Evolutionary conservation across 2,113 vertebrate genomes (phyloP).

Genomic region (Oenanthe melanoleuca): DNA sequence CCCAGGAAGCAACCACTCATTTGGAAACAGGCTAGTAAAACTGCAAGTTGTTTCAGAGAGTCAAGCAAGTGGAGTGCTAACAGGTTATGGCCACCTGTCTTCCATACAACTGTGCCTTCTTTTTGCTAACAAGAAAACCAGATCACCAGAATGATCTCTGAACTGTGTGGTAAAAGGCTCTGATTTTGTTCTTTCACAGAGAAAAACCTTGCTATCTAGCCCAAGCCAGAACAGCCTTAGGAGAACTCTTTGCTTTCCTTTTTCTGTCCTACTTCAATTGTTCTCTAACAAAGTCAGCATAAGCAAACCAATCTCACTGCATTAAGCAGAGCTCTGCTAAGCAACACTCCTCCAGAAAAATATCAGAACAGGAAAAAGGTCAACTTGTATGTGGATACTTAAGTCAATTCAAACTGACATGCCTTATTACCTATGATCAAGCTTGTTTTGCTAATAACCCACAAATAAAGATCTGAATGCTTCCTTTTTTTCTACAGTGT

Average conservation of each 20-base stretch:
- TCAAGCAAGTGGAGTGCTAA: neutral
- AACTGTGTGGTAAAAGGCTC: neutral
- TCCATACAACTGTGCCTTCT: neutral
- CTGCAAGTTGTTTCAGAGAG: neutral
- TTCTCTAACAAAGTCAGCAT: neutral
- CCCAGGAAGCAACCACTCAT: neutral
- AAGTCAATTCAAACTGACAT: neutral
- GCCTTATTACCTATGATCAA: neutral
- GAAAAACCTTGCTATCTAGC: neutral
- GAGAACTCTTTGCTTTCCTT: neutral
- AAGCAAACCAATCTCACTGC: neutral
- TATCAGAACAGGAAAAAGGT: neutral
- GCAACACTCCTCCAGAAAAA: conserved; percentile 30
- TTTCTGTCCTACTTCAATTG: neutral
- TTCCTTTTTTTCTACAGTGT: conserved; percentile 12
- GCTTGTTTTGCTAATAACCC: neutral
- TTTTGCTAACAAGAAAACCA: neutral
- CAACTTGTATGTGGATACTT: neutral
- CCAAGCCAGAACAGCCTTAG: conserved; percentile 2
- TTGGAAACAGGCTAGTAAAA: neutral
- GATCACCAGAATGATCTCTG: neutral
- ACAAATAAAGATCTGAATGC: neutral
- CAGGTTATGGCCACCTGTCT: neutral
- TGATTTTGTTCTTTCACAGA: neutral
- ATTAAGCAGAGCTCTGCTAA: conserved; percentile 21